A percentile compares a stretch with the other conserved stretches of the same genome.
These are phyloP conservation scores for Capra hircus DNA, from an alignment of 2,113 vertebrate genomes.

Conservation along the genomic window DNA sequence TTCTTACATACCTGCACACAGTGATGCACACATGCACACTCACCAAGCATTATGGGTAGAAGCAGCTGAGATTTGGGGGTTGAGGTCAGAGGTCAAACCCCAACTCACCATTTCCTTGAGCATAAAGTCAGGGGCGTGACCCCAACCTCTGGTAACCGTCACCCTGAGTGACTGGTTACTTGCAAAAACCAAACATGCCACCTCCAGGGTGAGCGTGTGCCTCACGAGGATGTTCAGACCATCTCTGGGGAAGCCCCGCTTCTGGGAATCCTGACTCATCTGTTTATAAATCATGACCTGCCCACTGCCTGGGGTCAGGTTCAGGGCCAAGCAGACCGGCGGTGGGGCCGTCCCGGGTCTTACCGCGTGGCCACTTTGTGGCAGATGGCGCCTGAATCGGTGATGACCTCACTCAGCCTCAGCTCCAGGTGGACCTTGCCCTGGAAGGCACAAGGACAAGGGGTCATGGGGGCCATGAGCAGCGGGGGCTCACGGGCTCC, in stretches of 20 bases:
- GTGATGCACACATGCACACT: neutral
- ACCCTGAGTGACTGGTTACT: neutral
- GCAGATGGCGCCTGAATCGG: conserved; percentile 92
- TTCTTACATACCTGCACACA: neutral
- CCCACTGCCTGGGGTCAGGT: neutral
- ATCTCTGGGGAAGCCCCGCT: neutral
- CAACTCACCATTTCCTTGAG: neutral
- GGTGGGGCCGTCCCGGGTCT: conserved; percentile 33
- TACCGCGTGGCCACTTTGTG: conserved; percentile 96
- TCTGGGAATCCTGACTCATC: neutral
- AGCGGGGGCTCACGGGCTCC: neutral
- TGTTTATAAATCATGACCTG: neutral
- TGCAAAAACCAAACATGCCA: neutral
- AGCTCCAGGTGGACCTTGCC: conserved; percentile 97
- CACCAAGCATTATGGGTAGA: neutral
- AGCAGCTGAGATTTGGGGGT: neutral
- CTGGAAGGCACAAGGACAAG: conserved; percentile 79
- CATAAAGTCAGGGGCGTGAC: rapidly evolving
- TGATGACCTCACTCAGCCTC: conserved; percentile 97
- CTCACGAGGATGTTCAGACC: neutral
- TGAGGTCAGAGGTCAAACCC: neutral
- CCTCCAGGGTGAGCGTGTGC: neutral
- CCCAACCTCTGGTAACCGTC: rapidly evolving
- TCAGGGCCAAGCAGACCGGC: rapidly evolving
- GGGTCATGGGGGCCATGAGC: neutral